Percentiles rank a stretch among this genome's conserved stretches.
Conservation (phyloP, 2,797 vertebrate species). For the Aselliscus stoliczkanus region DNA sequence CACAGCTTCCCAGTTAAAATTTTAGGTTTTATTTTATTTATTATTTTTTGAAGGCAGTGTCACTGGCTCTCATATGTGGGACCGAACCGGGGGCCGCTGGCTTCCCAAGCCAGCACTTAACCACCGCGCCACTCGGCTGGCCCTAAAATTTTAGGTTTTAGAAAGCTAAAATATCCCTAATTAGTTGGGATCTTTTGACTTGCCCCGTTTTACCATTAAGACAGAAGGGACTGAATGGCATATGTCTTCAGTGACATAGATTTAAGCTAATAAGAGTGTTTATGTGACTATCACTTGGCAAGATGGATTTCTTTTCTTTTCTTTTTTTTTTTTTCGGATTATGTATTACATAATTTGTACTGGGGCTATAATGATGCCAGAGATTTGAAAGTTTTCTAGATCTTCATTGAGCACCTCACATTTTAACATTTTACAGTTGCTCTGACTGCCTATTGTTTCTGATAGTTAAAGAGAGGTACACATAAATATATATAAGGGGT, state of each 20-base stretch:
- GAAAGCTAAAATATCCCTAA: neutral
- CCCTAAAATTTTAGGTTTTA: neutral
- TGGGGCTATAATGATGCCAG: neutral
- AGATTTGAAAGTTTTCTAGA: neutral
- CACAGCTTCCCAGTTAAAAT: neutral
- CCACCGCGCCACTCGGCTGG: no score
- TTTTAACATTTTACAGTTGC: neutral
- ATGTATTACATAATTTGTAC: neutral
- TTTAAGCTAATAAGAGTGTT: neutral
- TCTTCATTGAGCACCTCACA: neutral
- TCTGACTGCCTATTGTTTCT: neutral
- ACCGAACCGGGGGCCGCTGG: no score
- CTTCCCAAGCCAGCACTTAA: no score
- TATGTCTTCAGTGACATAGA: neutral
- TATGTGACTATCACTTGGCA: neutral
- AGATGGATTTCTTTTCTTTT: neutral
- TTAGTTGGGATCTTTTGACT: neutral
- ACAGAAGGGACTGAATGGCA: neutral
- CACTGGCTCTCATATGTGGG: no score
- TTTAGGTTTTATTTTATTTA: neutral
- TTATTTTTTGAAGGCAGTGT: no score
- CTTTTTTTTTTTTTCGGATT: no score
- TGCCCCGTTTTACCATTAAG: neutral
- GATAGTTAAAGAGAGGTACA: neutral
- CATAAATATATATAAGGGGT: neutral